Conservation (phyloP, 1,140 invertebrate species). For the Drosophila ambigua region DNA sequence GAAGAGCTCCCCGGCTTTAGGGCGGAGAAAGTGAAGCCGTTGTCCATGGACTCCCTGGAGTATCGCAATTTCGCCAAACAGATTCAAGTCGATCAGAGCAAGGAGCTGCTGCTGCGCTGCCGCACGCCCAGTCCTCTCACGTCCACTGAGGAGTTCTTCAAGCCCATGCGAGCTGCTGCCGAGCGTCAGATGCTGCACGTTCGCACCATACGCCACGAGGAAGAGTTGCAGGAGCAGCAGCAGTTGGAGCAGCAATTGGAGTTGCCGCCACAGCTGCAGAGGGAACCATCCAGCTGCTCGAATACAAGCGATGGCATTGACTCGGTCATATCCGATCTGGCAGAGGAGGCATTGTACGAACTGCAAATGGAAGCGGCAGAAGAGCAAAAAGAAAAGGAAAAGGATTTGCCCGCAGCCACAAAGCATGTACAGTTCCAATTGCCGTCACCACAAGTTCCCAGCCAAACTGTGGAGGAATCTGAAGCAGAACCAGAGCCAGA, state of each 20-base stretch:
- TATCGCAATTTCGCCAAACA: constrained; percentile 69
- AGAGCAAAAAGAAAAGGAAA: constrained; percentile 49
- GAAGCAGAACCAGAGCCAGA: constrained; percentile 14
- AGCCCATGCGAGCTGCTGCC: constrained; percentile 65
- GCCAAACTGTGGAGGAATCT: constrained; percentile 6
- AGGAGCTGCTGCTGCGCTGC: constrained; percentile 41
- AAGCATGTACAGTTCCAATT: constrained; percentile 68
- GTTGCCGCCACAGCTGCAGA: constrained; percentile 18
- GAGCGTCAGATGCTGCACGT: constrained; percentile 63
- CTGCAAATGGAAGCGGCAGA: constrained; percentile 72
- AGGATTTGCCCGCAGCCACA: constrained; percentile 3
- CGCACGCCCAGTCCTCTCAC: constrained; percentile 71
- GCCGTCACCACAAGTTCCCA: constrained; percentile 16
- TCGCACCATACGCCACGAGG: constrained; percentile 67
- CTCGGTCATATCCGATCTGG: constrained; percentile 78
- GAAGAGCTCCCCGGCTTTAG: not conserved
- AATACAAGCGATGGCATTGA: constrained; percentile 81
- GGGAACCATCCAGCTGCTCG: constrained; percentile 69
- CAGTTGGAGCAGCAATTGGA: constrained; percentile 12
- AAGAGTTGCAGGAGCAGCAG: constrained; percentile 51
- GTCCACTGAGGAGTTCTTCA: constrained; percentile 68
- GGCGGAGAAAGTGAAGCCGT: constrained; percentile 4
- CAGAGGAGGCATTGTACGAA: constrained; percentile 73
- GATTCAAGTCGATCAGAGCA: constrained; percentile 63
- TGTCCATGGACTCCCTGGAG: constrained; percentile 51